Percentiles rank a stretch among this genome's conserved stretches.
These are phyloP conservation scores for Nycteola revayana DNA, from an alignment of 2,888 invertebrate genomes.

Conservation along the genomic window DNA sequence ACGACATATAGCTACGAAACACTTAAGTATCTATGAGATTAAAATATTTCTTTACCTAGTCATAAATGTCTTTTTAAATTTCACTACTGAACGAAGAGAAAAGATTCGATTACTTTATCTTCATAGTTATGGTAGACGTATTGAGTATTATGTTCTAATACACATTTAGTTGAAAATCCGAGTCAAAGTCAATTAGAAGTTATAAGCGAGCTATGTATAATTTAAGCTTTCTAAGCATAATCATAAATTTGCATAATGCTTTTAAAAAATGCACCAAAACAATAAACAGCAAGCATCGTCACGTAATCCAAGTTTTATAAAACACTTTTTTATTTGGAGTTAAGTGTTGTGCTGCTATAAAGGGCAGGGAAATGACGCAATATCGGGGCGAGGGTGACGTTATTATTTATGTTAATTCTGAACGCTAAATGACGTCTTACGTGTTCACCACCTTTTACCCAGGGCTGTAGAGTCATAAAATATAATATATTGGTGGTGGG, in stretches of 20 bases:
- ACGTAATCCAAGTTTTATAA: slow-evolving; percentile 59
- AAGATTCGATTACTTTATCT: too few relatives aligned
- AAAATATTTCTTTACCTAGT: too few relatives aligned
- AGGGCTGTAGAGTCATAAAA: slow-evolving; percentile 31
- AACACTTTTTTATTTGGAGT: slow-evolving; percentile 70
- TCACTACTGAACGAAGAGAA: too few relatives aligned
- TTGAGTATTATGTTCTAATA: too few relatives aligned
- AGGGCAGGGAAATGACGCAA: slow-evolving; percentile 73
- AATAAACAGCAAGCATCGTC: slow-evolving; percentile 35
- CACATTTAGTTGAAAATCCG: too few relatives aligned
- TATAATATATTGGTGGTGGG: slow-evolving; percentile 26
- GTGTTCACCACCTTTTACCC: slow-evolving; percentile 61
- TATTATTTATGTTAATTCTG: slow-evolving; percentile 82
- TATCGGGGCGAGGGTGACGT: slow-evolving; percentile 61
- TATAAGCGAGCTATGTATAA: too few relatives aligned
- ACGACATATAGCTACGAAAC: too few relatives aligned
- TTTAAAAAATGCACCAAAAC: slow-evolving; percentile 24
- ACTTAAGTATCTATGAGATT: too few relatives aligned
- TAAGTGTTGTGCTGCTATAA: slow-evolving; percentile 69
- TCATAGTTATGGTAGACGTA: too few relatives aligned
- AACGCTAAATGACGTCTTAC: slow-evolving; percentile 76
- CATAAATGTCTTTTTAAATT: too few relatives aligned
- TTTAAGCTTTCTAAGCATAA: too few relatives aligned
- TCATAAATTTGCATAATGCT: neutral
- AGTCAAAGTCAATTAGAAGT: too few relatives aligned